Conservation (phyloP, 2,888 invertebrate genomes). For the Drosophila peninsularis region DNA sequence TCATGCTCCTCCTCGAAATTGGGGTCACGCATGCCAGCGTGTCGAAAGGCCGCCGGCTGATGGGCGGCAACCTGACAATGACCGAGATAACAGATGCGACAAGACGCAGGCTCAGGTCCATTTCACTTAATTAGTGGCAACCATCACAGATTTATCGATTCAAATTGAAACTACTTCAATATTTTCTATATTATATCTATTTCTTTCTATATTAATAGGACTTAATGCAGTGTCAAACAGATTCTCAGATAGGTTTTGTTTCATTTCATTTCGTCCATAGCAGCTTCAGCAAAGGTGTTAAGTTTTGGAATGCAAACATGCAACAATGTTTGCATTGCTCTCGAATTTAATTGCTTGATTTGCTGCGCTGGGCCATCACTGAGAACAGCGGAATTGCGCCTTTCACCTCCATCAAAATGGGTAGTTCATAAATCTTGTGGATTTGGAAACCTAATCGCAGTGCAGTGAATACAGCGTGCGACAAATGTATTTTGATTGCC, state of each 20-base stretch:
- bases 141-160: too few relatives aligned
- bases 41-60: conserved; percentile 42
- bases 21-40: conserved; percentile 70
- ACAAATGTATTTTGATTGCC: conserved; percentile 71
- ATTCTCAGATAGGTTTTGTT: too few relatives aligned
- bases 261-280: too few relatives aligned
- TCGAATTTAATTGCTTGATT: conserved; percentile 25
- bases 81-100: conserved; percentile 42
- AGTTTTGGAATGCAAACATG: background rate
- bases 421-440: conserved; percentile 53
- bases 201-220: too few relatives aligned
- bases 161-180: too few relatives aligned
- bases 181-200: too few relatives aligned
- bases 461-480: conserved; percentile 34
- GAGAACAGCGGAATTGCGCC: conserved; percentile 21
- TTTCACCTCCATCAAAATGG: conserved; percentile 49
- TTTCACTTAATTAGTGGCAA: conserved; percentile 34
- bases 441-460: conserved; percentile 34
- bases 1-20: conserved; percentile 34
- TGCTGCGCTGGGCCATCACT: conserved; percentile 5
- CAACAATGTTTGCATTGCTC: conserved; percentile 22
- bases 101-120: conserved; percentile 13
- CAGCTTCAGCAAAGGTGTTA: background rate
- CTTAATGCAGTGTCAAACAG: too few relatives aligned
- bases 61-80: conserved; percentile 23